Evolutionary conservation across 2,888 invertebrate species (phyloP), one percentile per base, ranked within the genome.

Genomic region (Chrysopilus asiliformis): DNA sequence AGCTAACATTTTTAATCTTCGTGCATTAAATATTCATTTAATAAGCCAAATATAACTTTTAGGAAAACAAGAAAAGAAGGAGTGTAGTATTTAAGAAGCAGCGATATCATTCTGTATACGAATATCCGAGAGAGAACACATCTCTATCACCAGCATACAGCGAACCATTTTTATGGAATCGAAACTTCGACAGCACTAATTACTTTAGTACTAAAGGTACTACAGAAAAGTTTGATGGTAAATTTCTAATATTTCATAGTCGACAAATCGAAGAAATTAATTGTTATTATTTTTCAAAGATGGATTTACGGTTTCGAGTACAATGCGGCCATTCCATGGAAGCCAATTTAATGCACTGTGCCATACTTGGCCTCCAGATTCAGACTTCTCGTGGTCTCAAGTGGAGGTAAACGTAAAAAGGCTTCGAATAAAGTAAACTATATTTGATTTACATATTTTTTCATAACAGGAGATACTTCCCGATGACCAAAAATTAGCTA

Each of bases 71-170:
- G 62, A 77, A 76, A 57, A 72, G 72, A 47, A 45, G 47, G 8
- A 47, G 36, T 31, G 84, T 85, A 31, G 79, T 78, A 64, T 85
- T 84, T 66, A 83, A 84, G 54, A 77, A 81, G 35, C 82, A 83
- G 63, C 79, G 79, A 57, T 82, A 82, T 61, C 82, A 83, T 61
- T 80, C 81, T 54, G 80, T 84, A 42, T 85, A 83, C 60, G 82
- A 84, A 60, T 84, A 85, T 64, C 84, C 84, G 32, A 74, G 79
- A 49, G 83, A 83, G 60, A 71, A 69, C 16, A 29, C 38, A 28
- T 35, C 45, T 32, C 28, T 47, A 10, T 47, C 49, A 20, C 46
- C 49, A 34, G 41, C 47, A 3, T 47, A 45, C 27, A 48, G 45
- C 35, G 49, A 47, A 38, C 45, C 46, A 15, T 41, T 40, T 28